phyloP scores from a whole-genome alignment of 2,113 vertebrate genomes.

The Dascyllus trimaculatus region DNA sequence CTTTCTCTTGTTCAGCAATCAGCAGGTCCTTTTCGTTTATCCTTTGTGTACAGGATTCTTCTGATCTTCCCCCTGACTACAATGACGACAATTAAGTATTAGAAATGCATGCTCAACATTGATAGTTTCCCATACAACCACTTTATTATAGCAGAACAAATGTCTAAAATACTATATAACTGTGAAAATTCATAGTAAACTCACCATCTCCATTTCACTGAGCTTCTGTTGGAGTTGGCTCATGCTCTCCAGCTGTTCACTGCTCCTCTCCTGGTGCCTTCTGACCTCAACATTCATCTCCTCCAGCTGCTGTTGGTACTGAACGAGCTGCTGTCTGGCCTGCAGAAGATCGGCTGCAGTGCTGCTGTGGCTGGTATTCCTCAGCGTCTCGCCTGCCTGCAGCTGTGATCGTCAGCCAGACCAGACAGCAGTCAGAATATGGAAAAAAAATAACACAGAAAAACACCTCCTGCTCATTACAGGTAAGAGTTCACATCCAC shows the following conservation, averaged over 20 bases:
- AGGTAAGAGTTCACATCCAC: neutral
- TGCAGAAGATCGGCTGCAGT: constrained; percentile 94
- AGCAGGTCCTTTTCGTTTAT: constrained; percentile 88
- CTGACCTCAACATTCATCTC: constrained; percentile 85
- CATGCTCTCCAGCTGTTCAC: constrained; percentile 84
- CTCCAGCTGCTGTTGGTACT: constrained; percentile 91
- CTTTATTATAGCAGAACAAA: neutral
- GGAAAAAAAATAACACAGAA: neutral
- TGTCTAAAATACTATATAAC: neutral
- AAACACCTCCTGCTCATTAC: neutral
- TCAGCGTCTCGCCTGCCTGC: constrained; percentile 93
- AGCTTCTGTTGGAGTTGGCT: constrained; percentile 85
- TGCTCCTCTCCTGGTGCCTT: constrained; percentile 83
- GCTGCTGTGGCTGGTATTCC: constrained; percentile 93
- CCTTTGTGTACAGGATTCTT: constrained; percentile 82
- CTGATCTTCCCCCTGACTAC: constrained; percentile 78
- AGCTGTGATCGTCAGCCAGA: constrained; percentile 84
- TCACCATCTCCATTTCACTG: constrained; percentile 85
- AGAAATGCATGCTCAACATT: neutral
- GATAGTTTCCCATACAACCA: neutral
- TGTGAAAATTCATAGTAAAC: neutral
- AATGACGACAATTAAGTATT: constrained; percentile 25
- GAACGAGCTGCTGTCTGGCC: constrained; percentile 91
- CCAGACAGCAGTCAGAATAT: neutral
- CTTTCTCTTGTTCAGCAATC: constrained; percentile 86